A percentile compares a stretch with the other conserved stretches of the same genome.
Conservation (phyloP, 2,888 invertebrate species). For the Nomada fabriciana region DNA sequence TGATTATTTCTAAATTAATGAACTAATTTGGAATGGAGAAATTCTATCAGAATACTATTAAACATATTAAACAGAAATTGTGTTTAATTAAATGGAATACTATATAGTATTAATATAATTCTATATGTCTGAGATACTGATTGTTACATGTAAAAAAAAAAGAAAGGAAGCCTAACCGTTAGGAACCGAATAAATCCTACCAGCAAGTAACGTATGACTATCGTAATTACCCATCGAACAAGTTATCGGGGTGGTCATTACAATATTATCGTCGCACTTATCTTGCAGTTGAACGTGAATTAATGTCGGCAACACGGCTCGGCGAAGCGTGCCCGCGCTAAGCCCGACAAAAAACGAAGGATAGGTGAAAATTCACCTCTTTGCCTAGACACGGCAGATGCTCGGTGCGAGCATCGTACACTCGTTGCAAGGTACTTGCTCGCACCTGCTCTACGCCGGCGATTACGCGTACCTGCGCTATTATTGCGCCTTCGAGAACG, state of each 20-base stretch:
- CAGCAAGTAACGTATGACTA: not conserved
- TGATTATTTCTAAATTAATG: no score
- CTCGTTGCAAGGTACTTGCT: constrained; percentile 20
- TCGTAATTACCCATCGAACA: not conserved
- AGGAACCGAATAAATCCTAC: not conserved
- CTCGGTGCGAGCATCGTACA: constrained; percentile 42
- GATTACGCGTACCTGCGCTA: constrained; percentile 9
- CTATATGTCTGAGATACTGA: no score
- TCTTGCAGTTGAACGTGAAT: not conserved
- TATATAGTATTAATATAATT: no score
- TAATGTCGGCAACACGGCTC: not conserved
- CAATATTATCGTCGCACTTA: not conserved
- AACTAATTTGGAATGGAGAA: no score
- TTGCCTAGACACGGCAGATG: constrained; percentile 75
- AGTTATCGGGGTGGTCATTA: not conserved
- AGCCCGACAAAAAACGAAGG: not conserved
- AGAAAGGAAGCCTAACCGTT: not conserved
- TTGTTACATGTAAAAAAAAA: no score
- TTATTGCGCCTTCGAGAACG: not conserved
- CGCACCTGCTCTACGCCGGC: constrained; percentile 70
- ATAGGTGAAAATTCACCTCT: constrained; percentile 27
- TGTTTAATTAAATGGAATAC: no score
- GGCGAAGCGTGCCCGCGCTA: not conserved
- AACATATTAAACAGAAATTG: no score
- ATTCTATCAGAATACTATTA: no score